Evolutionary conservation across 2,797 vertebrate species (phyloP).

Genomic region (Jordanella pulchra): DNA sequence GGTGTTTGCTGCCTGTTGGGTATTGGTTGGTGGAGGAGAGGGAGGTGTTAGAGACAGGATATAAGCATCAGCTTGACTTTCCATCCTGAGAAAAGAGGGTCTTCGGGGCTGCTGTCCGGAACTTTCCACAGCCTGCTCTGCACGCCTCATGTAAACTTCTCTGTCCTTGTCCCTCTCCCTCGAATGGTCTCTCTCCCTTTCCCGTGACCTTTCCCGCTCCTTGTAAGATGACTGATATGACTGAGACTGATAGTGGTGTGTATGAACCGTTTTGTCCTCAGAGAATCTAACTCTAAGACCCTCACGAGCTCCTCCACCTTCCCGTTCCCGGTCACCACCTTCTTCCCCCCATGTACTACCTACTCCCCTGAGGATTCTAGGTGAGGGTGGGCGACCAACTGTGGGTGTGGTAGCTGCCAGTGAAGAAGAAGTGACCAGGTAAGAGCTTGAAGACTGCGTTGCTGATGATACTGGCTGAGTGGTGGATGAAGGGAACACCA

Average conservation of each 20-base stretch:
- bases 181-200: slow-evolving; percentile 64
- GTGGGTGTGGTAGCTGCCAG: slow-evolving; percentile 80
- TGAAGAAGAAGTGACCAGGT: slow-evolving; percentile 83
- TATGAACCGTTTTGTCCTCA: slow-evolving; percentile 82
- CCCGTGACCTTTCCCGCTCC: slow-evolving; percentile 71
- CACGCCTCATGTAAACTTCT: slow-evolving; percentile 79
- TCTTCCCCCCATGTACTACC: slow-evolving; percentile 75
- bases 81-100: slow-evolving; percentile 82
- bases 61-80: slow-evolving; percentile 80
- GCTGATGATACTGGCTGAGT: slow-evolving; percentile 71
- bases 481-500: slow-evolving; percentile 68
- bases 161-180: slow-evolving; percentile 70
- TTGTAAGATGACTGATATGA: slow-evolving; percentile 77
- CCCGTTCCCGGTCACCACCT: slow-evolving; percentile 73
- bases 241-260: slow-evolving; percentile 81
- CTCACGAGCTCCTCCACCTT: slow-evolving; percentile 74
- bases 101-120: slow-evolving; percentile 68
- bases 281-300: slow-evolving; percentile 82
- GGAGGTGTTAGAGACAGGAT: slow-evolving; percentile 79
- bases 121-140: slow-evolving; percentile 73
- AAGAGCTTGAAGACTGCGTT: slow-evolving; percentile 75
- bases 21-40: slow-evolving; percentile 68
- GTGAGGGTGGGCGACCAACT: slow-evolving; percentile 77
- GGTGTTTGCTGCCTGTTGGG: slow-evolving; percentile 57
- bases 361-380: slow-evolving; percentile 76